Conservation (phyloP, 2,797 vertebrate species). For the Ctenopoma kingsleyae region DNA sequence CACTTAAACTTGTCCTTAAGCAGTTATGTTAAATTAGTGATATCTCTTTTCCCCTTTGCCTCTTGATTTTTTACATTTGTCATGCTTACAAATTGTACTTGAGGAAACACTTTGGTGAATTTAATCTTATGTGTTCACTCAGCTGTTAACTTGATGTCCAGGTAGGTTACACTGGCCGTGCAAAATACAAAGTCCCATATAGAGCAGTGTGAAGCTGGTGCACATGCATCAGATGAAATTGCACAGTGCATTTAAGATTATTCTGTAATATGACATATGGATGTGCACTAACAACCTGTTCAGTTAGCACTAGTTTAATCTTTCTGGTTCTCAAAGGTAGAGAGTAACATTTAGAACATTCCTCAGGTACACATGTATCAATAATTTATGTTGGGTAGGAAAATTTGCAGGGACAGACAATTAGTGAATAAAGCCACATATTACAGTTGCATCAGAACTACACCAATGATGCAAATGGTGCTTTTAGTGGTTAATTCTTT, state of each 20-base stretch:
- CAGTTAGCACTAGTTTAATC: constrained; percentile 25
- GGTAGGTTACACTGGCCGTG: neutral
- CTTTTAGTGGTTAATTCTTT: neutral
- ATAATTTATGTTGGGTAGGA: neutral
- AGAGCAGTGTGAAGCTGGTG: neutral
- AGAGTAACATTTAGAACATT: neutral
- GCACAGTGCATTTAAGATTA: neutral
- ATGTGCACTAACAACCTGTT: constrained; percentile 24
- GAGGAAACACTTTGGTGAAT: constrained; percentile 21
- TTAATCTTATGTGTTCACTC: constrained; percentile 10
- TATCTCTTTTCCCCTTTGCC: neutral
- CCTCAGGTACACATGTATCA: neutral
- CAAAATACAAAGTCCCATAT: constrained; percentile 17
- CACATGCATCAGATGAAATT: neutral
- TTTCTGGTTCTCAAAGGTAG: constrained; percentile 18
- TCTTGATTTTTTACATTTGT: constrained; percentile 22
- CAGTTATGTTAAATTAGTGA: constrained; percentile 54
- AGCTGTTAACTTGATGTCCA: constrained; percentile 7
- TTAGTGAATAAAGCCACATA: neutral
- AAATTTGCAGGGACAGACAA: neutral
- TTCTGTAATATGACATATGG: neutral
- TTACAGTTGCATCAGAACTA: neutral
- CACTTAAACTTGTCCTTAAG: constrained; percentile 57
- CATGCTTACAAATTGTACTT: constrained; percentile 19
- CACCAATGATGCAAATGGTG: neutral